These are phyloP conservation scores for Harpagoxenus sublaevis DNA, from an alignment of 2,888 invertebrate species.

Conservation along the genomic window DNA sequence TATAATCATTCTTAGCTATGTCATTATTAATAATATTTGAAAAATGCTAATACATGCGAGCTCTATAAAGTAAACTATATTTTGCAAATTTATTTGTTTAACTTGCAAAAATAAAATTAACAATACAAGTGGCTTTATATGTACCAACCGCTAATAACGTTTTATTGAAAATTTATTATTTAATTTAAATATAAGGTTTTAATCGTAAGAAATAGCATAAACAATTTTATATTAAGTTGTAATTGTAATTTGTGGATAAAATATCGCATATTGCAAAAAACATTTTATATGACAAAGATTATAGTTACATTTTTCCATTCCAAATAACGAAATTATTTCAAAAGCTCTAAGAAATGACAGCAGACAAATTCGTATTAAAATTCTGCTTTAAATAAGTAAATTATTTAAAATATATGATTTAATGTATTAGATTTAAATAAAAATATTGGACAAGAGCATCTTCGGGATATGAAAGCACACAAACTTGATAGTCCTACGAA, in stretches of 20 bases:
- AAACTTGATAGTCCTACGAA: no score
- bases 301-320: background rate
- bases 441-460: no score
- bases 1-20: background rate
- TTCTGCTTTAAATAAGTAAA: no score
- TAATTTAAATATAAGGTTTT: background rate
- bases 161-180: background rate
- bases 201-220: background rate
- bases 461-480: no score
- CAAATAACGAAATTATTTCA: background rate
- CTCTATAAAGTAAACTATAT: background rate
- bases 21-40: background rate
- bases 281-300: background rate
- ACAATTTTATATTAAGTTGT: background rate
- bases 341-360: no score
- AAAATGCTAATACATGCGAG: background rate
- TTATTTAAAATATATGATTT: no score
- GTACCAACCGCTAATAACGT: background rate
- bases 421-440: no score
- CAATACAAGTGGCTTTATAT: background rate
- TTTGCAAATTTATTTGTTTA: background rate
- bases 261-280: background rate
- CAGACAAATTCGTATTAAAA: no score
- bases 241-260: background rate
- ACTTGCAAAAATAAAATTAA: background rate